A percentile compares a stretch with the other conserved stretches of the same genome.
Evolutionary conservation across 2,113 vertebrate species (phyloP).

Genomic region (Sorex fumeus): DNA sequence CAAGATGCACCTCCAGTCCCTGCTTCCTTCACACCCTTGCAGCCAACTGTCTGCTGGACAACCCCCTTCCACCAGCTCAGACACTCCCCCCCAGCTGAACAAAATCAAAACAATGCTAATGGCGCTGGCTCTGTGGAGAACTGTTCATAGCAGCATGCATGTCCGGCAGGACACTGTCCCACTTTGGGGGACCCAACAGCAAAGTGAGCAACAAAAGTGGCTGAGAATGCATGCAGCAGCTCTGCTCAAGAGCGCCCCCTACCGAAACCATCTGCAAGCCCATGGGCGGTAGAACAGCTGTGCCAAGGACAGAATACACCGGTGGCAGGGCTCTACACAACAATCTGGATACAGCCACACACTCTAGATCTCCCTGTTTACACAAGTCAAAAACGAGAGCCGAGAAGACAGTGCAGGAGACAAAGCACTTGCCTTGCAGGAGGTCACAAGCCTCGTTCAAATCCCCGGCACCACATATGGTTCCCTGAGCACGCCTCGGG

Average conservation of each 20-base stretch:
- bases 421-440: too few relatives aligned
- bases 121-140: not conserved
- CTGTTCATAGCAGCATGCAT: not conserved
- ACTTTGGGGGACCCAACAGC: not conserved
- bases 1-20: not conserved
- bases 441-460: not conserved
- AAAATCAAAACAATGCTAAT: not conserved
- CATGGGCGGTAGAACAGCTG: not conserved
- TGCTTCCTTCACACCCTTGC: not conserved
- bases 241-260: not conserved
- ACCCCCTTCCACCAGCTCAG: not conserved
- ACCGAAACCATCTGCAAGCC: not conserved
- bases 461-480: too few relatives aligned
- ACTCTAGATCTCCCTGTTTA: not conserved
- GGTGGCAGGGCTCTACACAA: not conserved
- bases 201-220: not conserved
- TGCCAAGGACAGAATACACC: not conserved
- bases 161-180: not conserved
- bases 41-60: not conserved
- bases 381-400: not conserved
- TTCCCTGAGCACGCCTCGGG: too few relatives aligned
- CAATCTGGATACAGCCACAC: too few relatives aligned
- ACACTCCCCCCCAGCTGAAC: not conserved
- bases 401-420: not conserved
- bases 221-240: not conserved